These are phyloP conservation scores for Mobula hypostoma DNA, from an alignment of 2,113 vertebrate genomes.

Conservation along the genomic window DNA sequence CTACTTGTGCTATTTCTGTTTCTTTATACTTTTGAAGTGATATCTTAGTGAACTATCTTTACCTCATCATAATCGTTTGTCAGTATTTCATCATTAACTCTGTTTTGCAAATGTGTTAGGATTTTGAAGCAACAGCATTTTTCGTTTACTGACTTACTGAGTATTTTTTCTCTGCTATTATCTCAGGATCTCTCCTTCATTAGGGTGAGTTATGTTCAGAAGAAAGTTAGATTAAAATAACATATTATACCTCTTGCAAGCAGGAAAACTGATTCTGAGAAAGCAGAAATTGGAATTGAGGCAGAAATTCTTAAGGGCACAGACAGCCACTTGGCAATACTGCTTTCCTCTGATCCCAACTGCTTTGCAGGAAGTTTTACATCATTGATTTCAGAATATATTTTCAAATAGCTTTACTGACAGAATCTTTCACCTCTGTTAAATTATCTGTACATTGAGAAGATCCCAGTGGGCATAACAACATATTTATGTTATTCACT, in stretches of 20 bases:
- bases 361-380: neutral
- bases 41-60: neutral
- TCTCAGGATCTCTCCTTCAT: neutral
- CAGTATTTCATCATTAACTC: neutral
- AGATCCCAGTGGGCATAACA: neutral
- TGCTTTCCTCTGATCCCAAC: neutral
- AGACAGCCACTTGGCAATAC: neutral
- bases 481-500: constrained; percentile 7
- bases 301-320: neutral
- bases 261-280: neutral
- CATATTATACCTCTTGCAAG: neutral
- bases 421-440: neutral
- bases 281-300: neutral
- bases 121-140: neutral
- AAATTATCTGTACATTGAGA: neutral
- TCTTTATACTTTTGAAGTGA: neutral
- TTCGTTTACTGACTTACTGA: neutral
- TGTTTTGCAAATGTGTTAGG: neutral
- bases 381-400: constrained; percentile 8
- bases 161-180: neutral
- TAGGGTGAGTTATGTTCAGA: neutral
- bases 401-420: constrained; percentile 15
- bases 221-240: neutral
- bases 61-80: neutral
- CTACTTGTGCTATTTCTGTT: neutral